Conservation (phyloP, 1,140 invertebrate species). For the Panulirus ornatus region DNA sequence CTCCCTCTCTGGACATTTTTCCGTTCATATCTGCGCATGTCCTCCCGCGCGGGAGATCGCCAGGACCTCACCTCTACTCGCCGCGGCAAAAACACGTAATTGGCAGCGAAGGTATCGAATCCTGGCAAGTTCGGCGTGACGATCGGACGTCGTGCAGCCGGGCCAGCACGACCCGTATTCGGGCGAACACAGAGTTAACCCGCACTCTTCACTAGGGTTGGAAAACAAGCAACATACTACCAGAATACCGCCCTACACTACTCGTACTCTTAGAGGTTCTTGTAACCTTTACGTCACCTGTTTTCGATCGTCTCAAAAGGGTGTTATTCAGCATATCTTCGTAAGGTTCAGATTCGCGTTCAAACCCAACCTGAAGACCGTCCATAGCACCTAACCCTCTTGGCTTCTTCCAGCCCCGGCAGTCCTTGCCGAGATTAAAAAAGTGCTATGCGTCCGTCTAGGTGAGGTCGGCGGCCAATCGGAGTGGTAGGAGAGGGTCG, state of each 20-base stretch:
- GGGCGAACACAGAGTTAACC: constrained; percentile 7
- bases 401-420: constrained; percentile 21
- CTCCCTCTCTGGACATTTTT: not conserved
- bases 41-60: constrained; percentile 45
- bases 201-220: not conserved
- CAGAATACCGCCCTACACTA: constrained; percentile 55
- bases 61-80: constrained; percentile 8
- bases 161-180: constrained; percentile 22
- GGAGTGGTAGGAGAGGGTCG: constrained; percentile 58
- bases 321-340: constrained; percentile 13
- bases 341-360: constrained; percentile 15
- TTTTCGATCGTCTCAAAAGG: not conserved
- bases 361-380: constrained; percentile 30
- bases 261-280: constrained; percentile 27
- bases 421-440: constrained; percentile 14
- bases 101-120: constrained; percentile 60
- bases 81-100: constrained; percentile 60
- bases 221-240: constrained; percentile 37
- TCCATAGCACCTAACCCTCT: constrained; percentile 37
- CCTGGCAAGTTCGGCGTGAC: constrained; percentile 15
- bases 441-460: constrained; percentile 59
- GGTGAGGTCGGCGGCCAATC: constrained; percentile 63
- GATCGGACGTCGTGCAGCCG: constrained; percentile 28
- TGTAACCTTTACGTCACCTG: constrained; percentile 32
- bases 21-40: constrained; percentile 24